Percentiles rank a stretch among this genome's conserved stretches.
These are phyloP conservation scores for Bhutanitis thaidina DNA, from an alignment of 2,888 invertebrate genomes.

Conservation along the genomic window DNA sequence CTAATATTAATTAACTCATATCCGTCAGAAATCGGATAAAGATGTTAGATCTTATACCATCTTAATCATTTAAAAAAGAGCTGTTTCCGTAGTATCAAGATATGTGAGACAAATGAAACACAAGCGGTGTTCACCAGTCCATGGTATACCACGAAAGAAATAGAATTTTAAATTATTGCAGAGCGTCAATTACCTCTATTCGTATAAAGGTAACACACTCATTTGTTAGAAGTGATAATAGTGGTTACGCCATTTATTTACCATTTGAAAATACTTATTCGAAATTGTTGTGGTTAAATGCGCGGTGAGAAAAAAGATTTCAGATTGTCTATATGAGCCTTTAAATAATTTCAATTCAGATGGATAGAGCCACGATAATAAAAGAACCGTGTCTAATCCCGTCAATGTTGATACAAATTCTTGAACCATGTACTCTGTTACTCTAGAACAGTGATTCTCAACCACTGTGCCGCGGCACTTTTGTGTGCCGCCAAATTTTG, in stretches of 20 bases:
- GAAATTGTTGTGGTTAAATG: background rate
- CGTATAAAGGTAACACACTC: conserved; percentile 7
- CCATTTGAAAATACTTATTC: background rate
- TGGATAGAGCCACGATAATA: too few species aligned
- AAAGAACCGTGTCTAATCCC: too few species aligned
- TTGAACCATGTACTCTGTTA: too few species aligned
- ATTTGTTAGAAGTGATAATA: conserved; percentile 10
- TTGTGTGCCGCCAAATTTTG: too few species aligned
- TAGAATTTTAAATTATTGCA: conserved; percentile 3
- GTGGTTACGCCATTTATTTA: background rate
- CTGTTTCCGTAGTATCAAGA: background rate
- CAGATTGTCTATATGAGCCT: too few species aligned
- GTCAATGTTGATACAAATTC: too few species aligned
- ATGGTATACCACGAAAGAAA: conserved; percentile 1
- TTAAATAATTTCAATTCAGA: too few species aligned
- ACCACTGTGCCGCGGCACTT: too few species aligned
- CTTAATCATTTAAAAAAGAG: background rate
- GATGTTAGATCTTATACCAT: background rate
- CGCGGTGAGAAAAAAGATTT: too few species aligned
- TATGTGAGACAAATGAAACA: background rate
- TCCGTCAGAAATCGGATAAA: background rate
- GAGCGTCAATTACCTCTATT: conserved; percentile 2
- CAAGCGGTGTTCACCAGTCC: conserved; percentile 8
- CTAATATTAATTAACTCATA: background rate
- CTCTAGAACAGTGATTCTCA: too few species aligned